A percentile compares a stretch with the other conserved stretches of the same genome.
Conservation (phyloP, 2,888 invertebrate genomes). For the Caenorhabditis sp. region DNA sequence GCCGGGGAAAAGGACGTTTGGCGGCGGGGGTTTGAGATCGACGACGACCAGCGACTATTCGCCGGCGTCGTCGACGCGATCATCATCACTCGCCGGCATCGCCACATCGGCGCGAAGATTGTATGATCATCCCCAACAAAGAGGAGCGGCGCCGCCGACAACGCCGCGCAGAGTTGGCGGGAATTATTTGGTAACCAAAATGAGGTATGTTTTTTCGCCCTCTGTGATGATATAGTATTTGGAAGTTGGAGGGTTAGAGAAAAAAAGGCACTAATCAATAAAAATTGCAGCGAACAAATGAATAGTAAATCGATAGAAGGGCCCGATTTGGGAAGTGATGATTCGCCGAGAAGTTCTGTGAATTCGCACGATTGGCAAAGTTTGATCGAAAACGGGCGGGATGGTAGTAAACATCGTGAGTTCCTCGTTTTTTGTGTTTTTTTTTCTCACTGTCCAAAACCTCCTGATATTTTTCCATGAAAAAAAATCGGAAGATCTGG, state of each 20-base stretch:
- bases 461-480: background rate
- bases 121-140: conserved; percentile 29
- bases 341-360: conserved; percentile 51
- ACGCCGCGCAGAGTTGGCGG: conserved; percentile 29
- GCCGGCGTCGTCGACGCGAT: conserved; percentile 27
- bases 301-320: conserved; percentile 43
- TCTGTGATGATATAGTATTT: too few relatives aligned
- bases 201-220: conserved; percentile 15
- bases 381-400: conserved; percentile 29
- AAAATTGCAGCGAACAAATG: conserved; percentile 23
- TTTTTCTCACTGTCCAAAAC: too few relatives aligned
- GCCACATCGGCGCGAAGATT: conserved; percentile 22
- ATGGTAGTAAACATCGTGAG: conserved; percentile 37
- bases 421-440: conserved; percentile 1
- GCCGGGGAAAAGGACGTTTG: conserved; percentile 23
- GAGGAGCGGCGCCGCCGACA: conserved; percentile 14
- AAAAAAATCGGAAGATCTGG: too few relatives aligned
- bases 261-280: too few relatives aligned
- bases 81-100: conserved; percentile 24
- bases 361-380: conserved; percentile 46
- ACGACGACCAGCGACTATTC: conserved; percentile 31
- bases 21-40: conserved; percentile 12
- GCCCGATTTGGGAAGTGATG: conserved; percentile 57
- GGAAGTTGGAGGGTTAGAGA: background rate
- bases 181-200: conserved; percentile 49